A percentile compares a stretch with the other conserved stretches of the same genome.
These are phyloP conservation scores for Bovichtus diacanthus DNA, from an alignment of 2,797 vertebrate genomes.

Conservation along the genomic window DNA sequence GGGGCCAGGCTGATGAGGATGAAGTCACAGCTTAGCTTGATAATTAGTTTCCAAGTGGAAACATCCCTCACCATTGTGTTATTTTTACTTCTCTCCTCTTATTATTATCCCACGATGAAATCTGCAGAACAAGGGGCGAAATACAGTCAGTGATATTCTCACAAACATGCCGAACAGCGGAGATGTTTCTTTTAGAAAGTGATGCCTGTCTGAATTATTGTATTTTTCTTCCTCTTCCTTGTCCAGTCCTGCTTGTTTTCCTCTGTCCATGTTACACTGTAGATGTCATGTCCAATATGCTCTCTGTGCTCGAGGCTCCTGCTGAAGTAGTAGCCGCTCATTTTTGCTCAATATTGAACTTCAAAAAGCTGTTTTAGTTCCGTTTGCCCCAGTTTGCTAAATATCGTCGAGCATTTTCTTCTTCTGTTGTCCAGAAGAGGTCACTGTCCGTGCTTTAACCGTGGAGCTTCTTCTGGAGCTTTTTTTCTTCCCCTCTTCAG, in stretches of 20 bases:
- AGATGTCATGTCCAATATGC: background rate
- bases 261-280: background rate
- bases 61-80: conserved; percentile 85
- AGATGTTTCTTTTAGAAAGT: conserved; percentile 28
- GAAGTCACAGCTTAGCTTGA: conserved; percentile 88
- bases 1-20: conserved; percentile 86
- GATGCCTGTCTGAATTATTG: background rate
- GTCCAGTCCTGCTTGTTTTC: conserved; percentile 23
- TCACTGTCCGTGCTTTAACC: conserved; percentile 66
- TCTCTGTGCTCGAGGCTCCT: background rate
- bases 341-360: background rate
- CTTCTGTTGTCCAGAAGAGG: conserved; percentile 77
- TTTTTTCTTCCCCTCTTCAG: background rate
- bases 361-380: background rate
- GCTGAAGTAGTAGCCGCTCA: background rate
- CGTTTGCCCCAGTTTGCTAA: background rate
- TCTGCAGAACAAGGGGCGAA: conserved; percentile 56
- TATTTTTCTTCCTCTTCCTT: background rate
- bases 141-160: conserved; percentile 39
- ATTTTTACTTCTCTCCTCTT: conserved; percentile 83
- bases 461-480: background rate
- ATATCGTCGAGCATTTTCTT: conserved; percentile 12
- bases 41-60: conserved; percentile 89
- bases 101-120: conserved; percentile 74
- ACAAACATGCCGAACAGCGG: conserved; percentile 42